Conservation (phyloP, 2,888 invertebrate species). For the Terebella lapidaria region DNA sequence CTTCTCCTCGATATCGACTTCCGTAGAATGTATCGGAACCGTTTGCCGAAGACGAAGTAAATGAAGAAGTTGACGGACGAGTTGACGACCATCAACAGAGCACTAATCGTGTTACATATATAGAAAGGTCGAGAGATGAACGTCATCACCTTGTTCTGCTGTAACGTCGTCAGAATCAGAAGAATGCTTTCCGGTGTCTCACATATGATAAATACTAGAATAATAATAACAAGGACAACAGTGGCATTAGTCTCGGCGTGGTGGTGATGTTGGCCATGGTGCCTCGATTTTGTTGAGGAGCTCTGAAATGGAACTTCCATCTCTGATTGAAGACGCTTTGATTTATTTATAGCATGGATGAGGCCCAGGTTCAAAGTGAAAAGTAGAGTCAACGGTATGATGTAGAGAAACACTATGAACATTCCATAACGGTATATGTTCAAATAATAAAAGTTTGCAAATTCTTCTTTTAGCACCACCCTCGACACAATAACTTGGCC, state of each 20-base stretch:
- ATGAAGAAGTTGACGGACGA: slow-evolving; percentile 27
- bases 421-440: slow-evolving; percentile 21
- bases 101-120: slow-evolving; percentile 4
- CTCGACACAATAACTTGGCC: background rate
- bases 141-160: background rate
- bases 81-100: slow-evolving; percentile 21
- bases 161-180: slow-evolving; percentile 6
- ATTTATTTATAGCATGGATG: slow-evolving; percentile 21
- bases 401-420: slow-evolving; percentile 21
- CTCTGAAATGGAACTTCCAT: background rate
- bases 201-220: slow-evolving; percentile 23
- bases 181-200: slow-evolving; percentile 24
- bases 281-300: background rate
- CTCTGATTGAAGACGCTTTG: slow-evolving; percentile 6
- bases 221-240: slow-evolving; percentile 22
- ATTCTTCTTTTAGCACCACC: slow-evolving; percentile 15
- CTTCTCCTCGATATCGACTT: too few species aligned
- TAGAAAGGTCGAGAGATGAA: background rate
- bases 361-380: slow-evolving; percentile 18
- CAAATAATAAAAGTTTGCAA: slow-evolving; percentile 15
- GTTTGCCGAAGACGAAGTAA: slow-evolving; percentile 22
- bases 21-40: slow-evolving; percentile 23
- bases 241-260: slow-evolving; percentile 24
- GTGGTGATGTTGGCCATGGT: background rate
- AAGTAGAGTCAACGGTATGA: slow-evolving; percentile 18